Evolutionary conservation across 1,140 invertebrate species (phyloP).

Genomic region (Neuroterus valhalla): DNA sequence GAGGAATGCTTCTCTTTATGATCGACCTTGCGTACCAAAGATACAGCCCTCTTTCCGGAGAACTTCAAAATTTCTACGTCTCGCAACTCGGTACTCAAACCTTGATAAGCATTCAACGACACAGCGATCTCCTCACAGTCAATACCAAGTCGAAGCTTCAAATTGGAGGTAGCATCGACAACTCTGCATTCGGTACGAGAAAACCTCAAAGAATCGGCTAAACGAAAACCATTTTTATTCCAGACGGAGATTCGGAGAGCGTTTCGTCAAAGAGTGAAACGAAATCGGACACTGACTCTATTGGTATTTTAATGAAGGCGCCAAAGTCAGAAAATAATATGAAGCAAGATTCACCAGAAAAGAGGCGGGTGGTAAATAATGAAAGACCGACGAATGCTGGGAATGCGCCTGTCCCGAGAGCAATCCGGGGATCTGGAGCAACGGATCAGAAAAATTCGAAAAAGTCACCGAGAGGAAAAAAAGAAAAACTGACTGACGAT

Average conservation of each 20-base stretch:
- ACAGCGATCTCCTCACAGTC: slow-evolving; percentile 5
- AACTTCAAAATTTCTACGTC: slow-evolving; percentile 44
- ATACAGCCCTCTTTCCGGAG: slow-evolving; percentile 36
- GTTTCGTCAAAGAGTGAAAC: neutral
- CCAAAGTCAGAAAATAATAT: slow-evolving; percentile 24
- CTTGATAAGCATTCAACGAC: slow-evolving; percentile 27
- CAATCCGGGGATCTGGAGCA: slow-evolving; percentile 51
- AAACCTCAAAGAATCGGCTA: neutral
- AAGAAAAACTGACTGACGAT: slow-evolving; percentile 46
- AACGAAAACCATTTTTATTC: slow-evolving; percentile 31
- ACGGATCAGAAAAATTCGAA: slow-evolving; percentile 39
- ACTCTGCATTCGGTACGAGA: slow-evolving; percentile 5
- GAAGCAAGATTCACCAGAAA: slow-evolving; percentile 12
- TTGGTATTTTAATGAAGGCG: slow-evolving; percentile 35
- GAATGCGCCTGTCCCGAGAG: slow-evolving; percentile 47
- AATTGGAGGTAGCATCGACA: slow-evolving; percentile 32
- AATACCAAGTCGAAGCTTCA: slow-evolving; percentile 33
- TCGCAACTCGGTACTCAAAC: slow-evolving; percentile 32
- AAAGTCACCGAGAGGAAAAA: slow-evolving; percentile 39
- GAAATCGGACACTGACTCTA: slow-evolving; percentile 26
- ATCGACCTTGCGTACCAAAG: slow-evolving; percentile 41
- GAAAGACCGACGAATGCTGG: slow-evolving; percentile 1
- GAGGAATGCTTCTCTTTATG: slow-evolving; percentile 43
- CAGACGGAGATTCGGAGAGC: slow-evolving; percentile 28
- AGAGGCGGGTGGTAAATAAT: slow-evolving; percentile 27